These are phyloP conservation scores for Porphyrio hochstetteri DNA, from an alignment of 2,113 vertebrate genomes.

Conservation along the genomic window DNA sequence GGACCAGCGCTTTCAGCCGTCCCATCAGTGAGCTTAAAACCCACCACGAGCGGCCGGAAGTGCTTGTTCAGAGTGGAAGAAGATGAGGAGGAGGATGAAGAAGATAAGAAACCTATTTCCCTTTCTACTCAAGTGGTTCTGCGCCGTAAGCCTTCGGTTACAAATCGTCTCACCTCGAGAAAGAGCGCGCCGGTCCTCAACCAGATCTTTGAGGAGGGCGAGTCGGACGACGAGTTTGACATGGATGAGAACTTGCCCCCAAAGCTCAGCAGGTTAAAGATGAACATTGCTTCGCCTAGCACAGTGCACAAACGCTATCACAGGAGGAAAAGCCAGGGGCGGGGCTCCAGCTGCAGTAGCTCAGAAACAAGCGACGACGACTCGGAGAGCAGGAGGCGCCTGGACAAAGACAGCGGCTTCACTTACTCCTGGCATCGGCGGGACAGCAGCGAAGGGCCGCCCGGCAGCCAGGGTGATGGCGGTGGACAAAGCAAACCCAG, in stretches of 20 bases:
- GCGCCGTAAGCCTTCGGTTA: slow-evolving; percentile 92
- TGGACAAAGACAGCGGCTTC: slow-evolving; percentile 91
- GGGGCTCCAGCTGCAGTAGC: slow-evolving; percentile 95
- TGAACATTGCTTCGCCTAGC: slow-evolving; percentile 92
- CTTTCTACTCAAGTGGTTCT: slow-evolving; percentile 89
- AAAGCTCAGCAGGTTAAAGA: slow-evolving; percentile 93
- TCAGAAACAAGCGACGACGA: slow-evolving; percentile 97
- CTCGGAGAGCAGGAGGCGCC: slow-evolving; percentile 90
- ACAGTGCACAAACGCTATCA: slow-evolving; percentile 91
- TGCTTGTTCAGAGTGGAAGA: slow-evolving; percentile 94
- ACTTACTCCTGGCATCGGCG: slow-evolving; percentile 89
- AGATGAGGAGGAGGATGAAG: slow-evolving; percentile 94
- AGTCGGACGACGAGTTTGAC: slow-evolving; percentile 95
- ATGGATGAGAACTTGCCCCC: slow-evolving; percentile 94
- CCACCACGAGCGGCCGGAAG: slow-evolving; percentile 82
- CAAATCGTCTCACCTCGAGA: slow-evolving; percentile 92
- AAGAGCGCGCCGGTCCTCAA: slow-evolving; percentile 96
- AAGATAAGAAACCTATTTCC: slow-evolving; percentile 86
- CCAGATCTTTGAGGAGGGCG: slow-evolving; percentile 96
- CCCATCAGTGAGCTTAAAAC: slow-evolving; percentile 63
- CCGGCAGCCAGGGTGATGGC: slow-evolving; percentile 87
- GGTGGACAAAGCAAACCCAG: slow-evolving; percentile 83
- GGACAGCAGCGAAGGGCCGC: slow-evolving; percentile 93
- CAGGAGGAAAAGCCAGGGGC: slow-evolving; percentile 92
- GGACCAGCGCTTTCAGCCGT: slow-evolving; percentile 63